These are phyloP conservation scores for Amphipyra berbera DNA, from an alignment of 2,888 invertebrate genomes.

Conservation along the genomic window DNA sequence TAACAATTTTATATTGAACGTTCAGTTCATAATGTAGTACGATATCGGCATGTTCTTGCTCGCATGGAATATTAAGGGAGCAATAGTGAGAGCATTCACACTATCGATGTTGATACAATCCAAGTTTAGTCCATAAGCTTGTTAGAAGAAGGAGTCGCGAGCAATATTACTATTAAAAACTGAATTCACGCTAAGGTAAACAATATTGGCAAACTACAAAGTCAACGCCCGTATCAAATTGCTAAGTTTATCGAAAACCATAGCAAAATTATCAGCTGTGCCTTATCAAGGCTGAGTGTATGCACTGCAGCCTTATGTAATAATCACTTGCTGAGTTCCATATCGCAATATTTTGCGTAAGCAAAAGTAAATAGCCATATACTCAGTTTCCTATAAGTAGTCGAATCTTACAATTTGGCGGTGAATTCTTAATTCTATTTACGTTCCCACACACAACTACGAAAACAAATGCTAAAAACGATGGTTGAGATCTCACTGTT, in stretches of 20 bases:
- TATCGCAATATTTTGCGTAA: constrained; percentile 3
- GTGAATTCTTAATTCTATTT: not conserved
- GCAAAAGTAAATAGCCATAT: not conserved
- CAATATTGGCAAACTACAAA: constrained; percentile 3
- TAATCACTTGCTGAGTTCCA: not conserved
- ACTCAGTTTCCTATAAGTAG: not conserved
- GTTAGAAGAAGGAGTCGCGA: constrained; percentile 4
- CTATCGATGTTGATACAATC: constrained; percentile 22
- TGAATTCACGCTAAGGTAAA: constrained; percentile 1
- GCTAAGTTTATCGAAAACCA: constrained; percentile 6
- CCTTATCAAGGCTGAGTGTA: not conserved
- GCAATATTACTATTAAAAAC: not conserved
- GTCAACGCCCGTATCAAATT: constrained; percentile 3
- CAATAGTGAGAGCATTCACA: constrained; percentile 12
- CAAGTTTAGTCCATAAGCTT: not conserved
- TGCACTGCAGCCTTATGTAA: not conserved
- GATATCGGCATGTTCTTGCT: constrained; percentile 10
- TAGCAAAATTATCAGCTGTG: not conserved
- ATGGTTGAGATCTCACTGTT: constrained; percentile 1
- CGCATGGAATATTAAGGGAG: constrained; percentile 10
- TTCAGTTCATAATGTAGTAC: constrained; percentile 4
- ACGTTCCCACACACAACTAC: constrained; percentile 8
- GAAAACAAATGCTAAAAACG: constrained; percentile 29
- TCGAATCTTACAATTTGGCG: no score
- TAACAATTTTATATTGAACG: constrained; percentile 31